A percentile compares a stretch with the other conserved stretches of the same genome.
phyloP scores from a whole-genome alignment of 2,888 invertebrate species.

The Galerucella nymphaeae region DNA sequence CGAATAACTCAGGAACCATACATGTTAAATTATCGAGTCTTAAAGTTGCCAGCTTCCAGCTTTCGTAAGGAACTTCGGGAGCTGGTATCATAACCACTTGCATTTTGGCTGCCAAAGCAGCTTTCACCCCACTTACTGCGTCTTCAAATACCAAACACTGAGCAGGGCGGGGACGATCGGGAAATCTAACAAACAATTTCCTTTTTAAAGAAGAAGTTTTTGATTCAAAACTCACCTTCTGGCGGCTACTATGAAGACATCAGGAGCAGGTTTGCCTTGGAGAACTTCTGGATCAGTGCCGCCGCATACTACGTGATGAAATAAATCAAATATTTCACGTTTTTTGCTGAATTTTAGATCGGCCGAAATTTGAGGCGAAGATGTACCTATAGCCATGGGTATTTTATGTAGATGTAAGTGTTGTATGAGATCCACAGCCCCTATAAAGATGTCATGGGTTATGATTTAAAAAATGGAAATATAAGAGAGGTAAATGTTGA shows the following conservation, averaged over 20 bases:
- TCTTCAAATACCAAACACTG: conserved; percentile 89
- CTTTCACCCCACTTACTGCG: conserved; percentile 87
- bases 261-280: conserved; percentile 77
- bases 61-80: conserved; percentile 64
- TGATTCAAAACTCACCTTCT: conserved; percentile 50
- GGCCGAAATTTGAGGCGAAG: conserved; percentile 69
- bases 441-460: no score
- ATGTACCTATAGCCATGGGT: conserved; percentile 77
- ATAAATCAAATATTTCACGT: conserved; percentile 66
- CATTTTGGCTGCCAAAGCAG: conserved; percentile 85
- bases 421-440: conserved; percentile 57
- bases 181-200: conserved; percentile 68
- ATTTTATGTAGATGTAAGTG: conserved; percentile 72
- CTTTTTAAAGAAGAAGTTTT: neutral
- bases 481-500: no score
- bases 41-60: conserved; percentile 72
- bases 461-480: no score
- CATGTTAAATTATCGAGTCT: conserved; percentile 80
- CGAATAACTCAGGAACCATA: conserved; percentile 86
- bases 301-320: conserved; percentile 72
- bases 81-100: conserved; percentile 87
- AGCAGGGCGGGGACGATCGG: conserved; percentile 72
- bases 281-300: conserved; percentile 75
- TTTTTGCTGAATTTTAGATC: conserved; percentile 68
- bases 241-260: conserved; percentile 78